Evolutionary conservation across 53 echinoderm and acorn worm species (phyloP), one percentile per base, ranked within the genome.

Genomic region (Pentamera pediparva): DNA sequence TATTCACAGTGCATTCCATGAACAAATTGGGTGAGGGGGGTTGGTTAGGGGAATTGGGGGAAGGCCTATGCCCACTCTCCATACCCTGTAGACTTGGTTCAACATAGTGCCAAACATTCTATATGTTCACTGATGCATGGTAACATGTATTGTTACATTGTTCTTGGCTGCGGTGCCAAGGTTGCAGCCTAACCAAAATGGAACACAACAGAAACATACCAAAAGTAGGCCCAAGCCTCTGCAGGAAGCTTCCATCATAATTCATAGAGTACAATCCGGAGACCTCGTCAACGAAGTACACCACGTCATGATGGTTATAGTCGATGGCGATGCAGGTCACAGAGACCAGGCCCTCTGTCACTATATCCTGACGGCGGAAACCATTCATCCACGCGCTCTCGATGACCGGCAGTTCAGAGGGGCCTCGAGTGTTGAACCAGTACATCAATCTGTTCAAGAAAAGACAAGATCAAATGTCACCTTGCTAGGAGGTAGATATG

Each of bases 381-480:
- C 92, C 92, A 56, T 86, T 92, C 92, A 92, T 92, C 89, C 89
- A 92, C 1, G 89, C 71, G 78, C 85, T 78, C 37, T 89, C 89
- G 39, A 92, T 81, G 32, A 70, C 85, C 6, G 87, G 81, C 5
- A 20, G 37, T 19, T 59, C 69, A 18, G 86, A 86, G 19, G 75
- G 24, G 24, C 51, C 51, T 6, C 2, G 3, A 20, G 51, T 59
- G 37, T 92, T 88, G 1, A 78, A 78, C 86, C 86, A 92, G 58
- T 92, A 92, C 38, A 92, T 57, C 41, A 89, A 56, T 6, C 92
- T 92, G 58, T 8, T 1, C 24, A 32, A n/a, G n/a, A n/a, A n/a
- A n/a, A n/a, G n/a, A n/a, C n/a, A n/a, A n/a, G n/a, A n/a, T n/a
- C n/a, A n/a, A n/a, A n/a, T n/a, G n/a, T n/a, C n/a, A n/a, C n/a